These are phyloP conservation scores for Triops longicaudatus DNA, from an alignment of 1,140 invertebrate genomes.

Conservation along the genomic window DNA sequence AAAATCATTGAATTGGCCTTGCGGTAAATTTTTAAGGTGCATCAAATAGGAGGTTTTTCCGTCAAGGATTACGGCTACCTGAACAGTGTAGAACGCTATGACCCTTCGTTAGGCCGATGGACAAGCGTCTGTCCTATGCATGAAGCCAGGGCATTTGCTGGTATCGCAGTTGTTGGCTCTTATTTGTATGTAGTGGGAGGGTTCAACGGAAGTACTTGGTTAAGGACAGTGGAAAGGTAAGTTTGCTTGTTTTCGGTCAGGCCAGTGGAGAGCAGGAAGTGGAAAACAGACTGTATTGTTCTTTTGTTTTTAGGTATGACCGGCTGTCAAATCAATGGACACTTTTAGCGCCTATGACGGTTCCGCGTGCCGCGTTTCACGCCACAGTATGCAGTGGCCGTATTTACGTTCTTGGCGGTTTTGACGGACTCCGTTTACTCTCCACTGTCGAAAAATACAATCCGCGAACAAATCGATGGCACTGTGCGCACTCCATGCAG, in stretches of 20 bases:
- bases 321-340: conserved; percentile 36
- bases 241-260: conserved; percentile 19
- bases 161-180: conserved; percentile 35
- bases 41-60: conserved; percentile 30
- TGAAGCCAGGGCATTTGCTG: conserved; percentile 36
- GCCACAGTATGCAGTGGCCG: conserved; percentile 37
- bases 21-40: background rate
- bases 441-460: conserved; percentile 45
- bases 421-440: conserved; percentile 42
- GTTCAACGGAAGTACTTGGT: conserved; percentile 36
- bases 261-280: conserved; percentile 25
- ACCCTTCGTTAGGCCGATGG: conserved; percentile 34
- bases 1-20: background rate
- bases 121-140: conserved; percentile 35
- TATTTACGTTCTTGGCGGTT: conserved; percentile 46
- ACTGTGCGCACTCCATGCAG: conserved; percentile 38
- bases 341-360: conserved; percentile 37
- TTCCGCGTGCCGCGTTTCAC: conserved; percentile 37
- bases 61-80: conserved; percentile 32
- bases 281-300: background rate
- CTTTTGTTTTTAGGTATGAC: conserved; percentile 32
- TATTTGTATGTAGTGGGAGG: conserved; percentile 37
- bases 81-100: conserved; percentile 33
- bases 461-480: conserved; percentile 42
- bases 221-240: conserved; percentile 37